Base-by-base conservation (phyloP, 2,797 vertebrate species). In the Smutsia gigantea region DNA sequence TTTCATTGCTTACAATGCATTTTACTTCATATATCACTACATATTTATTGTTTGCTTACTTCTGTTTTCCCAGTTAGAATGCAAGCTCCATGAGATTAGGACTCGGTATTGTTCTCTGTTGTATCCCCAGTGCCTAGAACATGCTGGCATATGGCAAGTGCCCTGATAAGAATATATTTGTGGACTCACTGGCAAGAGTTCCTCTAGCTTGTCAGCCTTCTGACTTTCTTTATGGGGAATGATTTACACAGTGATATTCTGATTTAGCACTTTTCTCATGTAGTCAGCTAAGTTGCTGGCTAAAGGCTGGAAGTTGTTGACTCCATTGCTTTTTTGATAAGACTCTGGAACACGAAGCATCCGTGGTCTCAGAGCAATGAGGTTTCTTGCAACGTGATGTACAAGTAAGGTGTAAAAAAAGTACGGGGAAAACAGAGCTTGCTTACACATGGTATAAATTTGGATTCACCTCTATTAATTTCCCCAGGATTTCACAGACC, bases 391-490 rank as follows among this genome's bases (percentile, higher is more conserved):
- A 88, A n/a, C 7, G 7, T 81, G 66, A 93, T 88, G 94, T 95
- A 94, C 75, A 83, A 17, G 39, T 78, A 64, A 95, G 34, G 46
- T 66, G 25, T 68, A 72, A 63, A n/a, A 34, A 78, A 59, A 75
- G 66, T 51, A 66, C 25, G 25, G 27, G 88, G 49, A 87, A 89
- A 68, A 92, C 9, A 78, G 84, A 63, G 66, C 72, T 95, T 90
- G 39, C 87, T 92, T 90, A 61, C 29, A 46, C 29, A 46, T 17
- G 57, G 86, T 49, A 64, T 87, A 96, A 89, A 94, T 94, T 88
- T 89, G 89, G 71, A 87, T 72, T 83, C 83, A 66, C 66, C 25
- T 90, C 55, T 94, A 87, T 89, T 96, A 91, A 93, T 97, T 96
- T 97, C 31, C 61, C 78, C 61, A 69, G 37, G 74, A 87, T 93